These are phyloP conservation scores for Oncopeltus fasciatus DNA, from an alignment of 1,140 invertebrate species.

Conservation along the genomic window DNA sequence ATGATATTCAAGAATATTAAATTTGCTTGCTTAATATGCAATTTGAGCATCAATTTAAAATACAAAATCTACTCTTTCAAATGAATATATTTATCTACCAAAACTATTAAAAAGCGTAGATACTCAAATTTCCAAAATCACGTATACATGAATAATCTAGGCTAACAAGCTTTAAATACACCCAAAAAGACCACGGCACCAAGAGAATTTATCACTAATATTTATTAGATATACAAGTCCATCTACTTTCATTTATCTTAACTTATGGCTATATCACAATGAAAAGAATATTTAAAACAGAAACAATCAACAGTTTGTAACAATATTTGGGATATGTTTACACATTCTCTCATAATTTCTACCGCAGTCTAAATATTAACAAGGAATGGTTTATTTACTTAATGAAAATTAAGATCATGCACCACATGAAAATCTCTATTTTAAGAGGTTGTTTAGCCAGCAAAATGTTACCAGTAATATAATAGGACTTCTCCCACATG, in stretches of 20 bases:
- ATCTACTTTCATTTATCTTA: constrained; percentile 18
- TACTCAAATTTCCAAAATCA: constrained; percentile 3
- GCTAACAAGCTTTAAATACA: constrained; percentile 3
- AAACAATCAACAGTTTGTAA: constrained; percentile 21
- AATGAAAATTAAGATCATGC: neutral
- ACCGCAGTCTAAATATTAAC: constrained; percentile 17
- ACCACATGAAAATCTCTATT: neutral
- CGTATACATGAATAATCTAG: constrained; percentile 12
- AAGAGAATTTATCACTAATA: constrained; percentile 16
- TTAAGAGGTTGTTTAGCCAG: neutral
- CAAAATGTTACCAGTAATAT: neutral
- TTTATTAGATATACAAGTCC: constrained; percentile 12
- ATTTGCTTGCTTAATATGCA: neutral
- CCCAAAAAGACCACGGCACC: constrained; percentile 10
- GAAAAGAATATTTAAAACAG: constrained; percentile 20
- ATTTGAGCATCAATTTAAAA: constrained; percentile 15
- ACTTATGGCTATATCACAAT: constrained; percentile 26
- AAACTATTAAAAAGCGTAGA: constrained; percentile 15
- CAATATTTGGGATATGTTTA: constrained; percentile 21
- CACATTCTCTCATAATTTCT: constrained; percentile 11
- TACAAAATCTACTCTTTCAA: constrained; percentile 16
- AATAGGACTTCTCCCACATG: neutral
- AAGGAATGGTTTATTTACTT: constrained; percentile 19
- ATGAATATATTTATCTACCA: constrained; percentile 17
- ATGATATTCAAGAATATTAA: neutral